Evolutionary conservation across 2,113 vertebrate genomes (phyloP), one percentile per base, ranked within the genome.

Genomic region (Tenrec ecaudatus): DNA sequence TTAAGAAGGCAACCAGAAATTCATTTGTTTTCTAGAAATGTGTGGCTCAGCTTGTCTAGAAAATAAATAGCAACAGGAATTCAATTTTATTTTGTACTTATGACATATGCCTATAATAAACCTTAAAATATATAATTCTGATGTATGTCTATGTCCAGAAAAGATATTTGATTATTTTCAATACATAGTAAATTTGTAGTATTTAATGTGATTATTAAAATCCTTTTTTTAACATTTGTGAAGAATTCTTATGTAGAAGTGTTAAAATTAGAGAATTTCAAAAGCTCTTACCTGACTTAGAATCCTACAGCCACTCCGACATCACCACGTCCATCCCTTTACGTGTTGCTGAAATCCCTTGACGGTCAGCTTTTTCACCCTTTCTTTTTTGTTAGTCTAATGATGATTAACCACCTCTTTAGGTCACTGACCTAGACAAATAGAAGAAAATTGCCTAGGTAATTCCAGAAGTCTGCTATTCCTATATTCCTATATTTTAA

Each of bases 391-490:
- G 64, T 92, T 86, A 89, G 84, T 97, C 58, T 89, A 97, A 38
- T 94, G 93, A 98, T 98, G 94, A 98, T 98, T 98, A 98, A 98
- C 98, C 96, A 88, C 91, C 81, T 68, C 96, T 60, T 76, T 86
- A 94, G 93, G 88, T 92, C 93, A 94, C 66, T 84, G 94, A 90
- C 68, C 93, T 95, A 86, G 27, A 36, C 31, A 97, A 96, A 95
- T 14, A 95, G 73, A 95, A 96, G 88, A 91, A 86, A 92, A 81
- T 29, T 91, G 84, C 69, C 60, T 75, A 84, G 19, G 27, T 92
- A 47, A 77, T 60, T 77, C 20, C 94, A 86, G n/a, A 19, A 43
- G 20, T 75, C 62, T 38, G 27, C 2, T 62, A 11, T 53, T 53
- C 47, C 47, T 20, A 82, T 64, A 80, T 6, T 71, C 33, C 6